Evolutionary conservation across 1,140 invertebrate species (phyloP), one percentile per base, ranked within the genome.

Genomic region (Panulirus ornatus): DNA sequence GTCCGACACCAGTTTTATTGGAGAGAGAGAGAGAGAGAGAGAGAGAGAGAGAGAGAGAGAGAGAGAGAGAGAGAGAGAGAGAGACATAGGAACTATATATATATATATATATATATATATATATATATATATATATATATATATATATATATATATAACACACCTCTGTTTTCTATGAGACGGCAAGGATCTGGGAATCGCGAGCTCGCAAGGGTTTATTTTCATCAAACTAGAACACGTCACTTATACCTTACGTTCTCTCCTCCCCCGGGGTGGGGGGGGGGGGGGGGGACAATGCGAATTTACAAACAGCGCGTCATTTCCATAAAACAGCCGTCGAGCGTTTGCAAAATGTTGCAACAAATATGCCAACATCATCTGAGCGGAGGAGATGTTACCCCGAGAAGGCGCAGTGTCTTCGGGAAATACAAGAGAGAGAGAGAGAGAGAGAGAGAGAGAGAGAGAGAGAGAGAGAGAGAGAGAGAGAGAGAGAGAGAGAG

Each of bases 21-120:
- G 44, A n/a, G 75, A 78, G 38, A n/a, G 38, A 78, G 75, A 22
- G 36, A 14, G 38, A 78, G 38, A 44, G 38, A 78, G 38, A 2
- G 38, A 44, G 22, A n/a, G n/a, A n/a, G 66, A 70, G n/a, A 70
- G 66, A 70, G 66, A 70, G 66, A 70, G 66, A 70, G 66, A 70
- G 66, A 70, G 66, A 70, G 66, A 70, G 66, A 70, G 66, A 70
- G 66, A 70, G 22, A 11, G 11, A 11, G 51, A 11, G 51, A 11
- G 11, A 58, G 22, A 58, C 11, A 58, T 58, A 11, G 51, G 70
- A 22, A 22, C 14, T n/a, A 70, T 27, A 70, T n/a, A 70, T n/a
- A 3, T 27, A 70, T n/a, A 70, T 27, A 70, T n/a, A 70, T 11
- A 58, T 11, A 58, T 11, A 58, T 11, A n/a, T n/a, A 9, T 8